A percentile compares a stretch with the other conserved stretches of the same genome.
Evolutionary conservation across 2,888 invertebrate species (phyloP).

Genomic region (Catocala fraxini): DNA sequence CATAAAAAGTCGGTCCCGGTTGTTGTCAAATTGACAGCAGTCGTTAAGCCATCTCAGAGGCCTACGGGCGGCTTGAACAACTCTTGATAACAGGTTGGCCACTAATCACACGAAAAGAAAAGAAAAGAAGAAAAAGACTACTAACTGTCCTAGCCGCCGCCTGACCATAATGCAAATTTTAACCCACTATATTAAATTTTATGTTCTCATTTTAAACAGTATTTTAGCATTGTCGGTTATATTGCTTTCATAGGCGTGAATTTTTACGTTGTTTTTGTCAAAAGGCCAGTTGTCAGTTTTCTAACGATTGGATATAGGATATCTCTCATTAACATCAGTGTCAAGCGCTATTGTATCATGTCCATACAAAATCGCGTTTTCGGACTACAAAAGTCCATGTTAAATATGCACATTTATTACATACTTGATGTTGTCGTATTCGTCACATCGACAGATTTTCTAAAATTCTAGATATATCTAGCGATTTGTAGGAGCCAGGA

Average conservation of each 20-base stretch:
- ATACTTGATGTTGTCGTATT: neutral
- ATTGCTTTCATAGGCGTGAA: conserved; percentile 10
- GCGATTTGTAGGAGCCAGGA: too few relatives aligned
- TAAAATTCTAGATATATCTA: too few relatives aligned
- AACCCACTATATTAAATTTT: conserved; percentile 9
- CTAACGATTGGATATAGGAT: conserved; percentile 1
- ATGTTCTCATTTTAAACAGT: conserved; percentile 6
- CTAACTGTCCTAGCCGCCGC: conserved; percentile 20
- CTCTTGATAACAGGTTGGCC: too few relatives aligned
- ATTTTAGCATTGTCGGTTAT: conserved; percentile 9
- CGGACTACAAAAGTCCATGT: neutral
- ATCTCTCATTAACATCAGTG: neutral
- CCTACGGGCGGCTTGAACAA: too few relatives aligned
- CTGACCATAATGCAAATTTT: conserved; percentile 27
- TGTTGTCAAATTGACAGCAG: too few relatives aligned
- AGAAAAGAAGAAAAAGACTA: too few relatives aligned
- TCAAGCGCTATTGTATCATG: neutral
- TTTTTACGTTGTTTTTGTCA: conserved; percentile 3
- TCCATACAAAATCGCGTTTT: conserved; percentile 1
- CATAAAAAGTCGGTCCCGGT: too few relatives aligned
- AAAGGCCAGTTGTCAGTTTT: conserved; percentile 7
- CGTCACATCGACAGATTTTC: neutral
- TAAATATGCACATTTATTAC: conserved; percentile 14
- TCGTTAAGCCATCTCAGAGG: too few relatives aligned
- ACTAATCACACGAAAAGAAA: too few relatives aligned